Base-by-base conservation (phyloP, 2,888 invertebrate genomes). In the Agonopterix heracliana region DNA sequence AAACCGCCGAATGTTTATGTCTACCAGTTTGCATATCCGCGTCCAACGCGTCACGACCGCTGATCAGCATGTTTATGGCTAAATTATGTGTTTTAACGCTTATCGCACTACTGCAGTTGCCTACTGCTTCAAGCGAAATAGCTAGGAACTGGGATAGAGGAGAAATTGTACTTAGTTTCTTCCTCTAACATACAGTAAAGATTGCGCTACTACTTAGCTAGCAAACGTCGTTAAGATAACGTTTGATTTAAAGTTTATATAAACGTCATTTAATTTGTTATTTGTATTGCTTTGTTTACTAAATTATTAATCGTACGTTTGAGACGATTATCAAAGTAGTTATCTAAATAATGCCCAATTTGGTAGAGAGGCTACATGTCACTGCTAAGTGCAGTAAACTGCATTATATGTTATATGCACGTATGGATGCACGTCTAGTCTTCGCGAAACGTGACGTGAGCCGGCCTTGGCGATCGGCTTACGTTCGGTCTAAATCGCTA, bases 381-480 rank as follows among this genome's bases (percentile, higher is more conserved):
- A 13, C 12, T 12, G 41, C 13, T 38, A 12, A 12, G 41, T 79
- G 72, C 80, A 80, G 71, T 70, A 78, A 78, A 75, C 76, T 77
- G 66, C 67, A 66, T 59, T 65, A 56, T 59, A 61, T 50, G 55
- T 62, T 62, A 26, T 61, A 52, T 68, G 67, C 68, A 70, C 67
- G 66, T 67, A 67, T 62, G 72, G 64, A 71, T 78, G 75, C 70
- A 75, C 63, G 81, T 85, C 85, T 83, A 80, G 81, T 77, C 77
- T 78, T 72, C 72, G 80, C 78, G 61, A 79, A 81, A 78, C 79
- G 81, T 86, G 85, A 86, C 84, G 80, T 69, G 68, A 71, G 71
- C 65, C 82, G 85, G 84, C 86, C 87, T 87, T 87, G 85, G 78
- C 72, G 74, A 64, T 83, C 84, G 85, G 75, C 64, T 60, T 66